Evolutionary conservation across 2,797 vertebrate species (phyloP).

Genomic region (Cyprinodon diabolis): DNA sequence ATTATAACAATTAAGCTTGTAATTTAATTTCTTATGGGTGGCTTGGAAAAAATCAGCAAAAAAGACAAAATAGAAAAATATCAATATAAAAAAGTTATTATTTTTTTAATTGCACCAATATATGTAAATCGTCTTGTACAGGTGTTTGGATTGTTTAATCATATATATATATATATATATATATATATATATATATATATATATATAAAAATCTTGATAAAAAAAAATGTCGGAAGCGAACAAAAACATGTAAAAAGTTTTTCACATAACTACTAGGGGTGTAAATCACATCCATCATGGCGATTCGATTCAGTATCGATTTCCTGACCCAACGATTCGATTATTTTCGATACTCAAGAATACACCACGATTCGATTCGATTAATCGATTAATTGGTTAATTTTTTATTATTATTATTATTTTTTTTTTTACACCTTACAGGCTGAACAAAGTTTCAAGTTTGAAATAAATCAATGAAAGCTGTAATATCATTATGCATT

Average conservation of each 20-base stretch:
- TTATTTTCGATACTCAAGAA: no score
- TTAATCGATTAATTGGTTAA: no score
- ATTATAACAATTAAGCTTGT: not conserved
- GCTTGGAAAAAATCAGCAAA: not conserved
- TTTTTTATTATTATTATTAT: no score
- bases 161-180: not conserved
- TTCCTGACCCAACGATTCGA: no score
- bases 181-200: not conserved
- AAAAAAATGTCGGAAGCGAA: not conserved
- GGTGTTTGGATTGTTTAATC: not conserved
- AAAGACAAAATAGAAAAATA: not conserved
- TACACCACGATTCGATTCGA: no score
- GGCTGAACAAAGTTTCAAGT: no score
- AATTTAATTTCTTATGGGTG: not conserved
- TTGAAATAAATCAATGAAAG: no score
- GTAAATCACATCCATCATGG: no score
- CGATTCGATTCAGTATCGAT: no score
- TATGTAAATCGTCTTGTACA: not conserved
- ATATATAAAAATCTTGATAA: not conserved
- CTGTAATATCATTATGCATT: no score
- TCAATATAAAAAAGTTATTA: not conserved
- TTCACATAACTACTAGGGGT: no score
- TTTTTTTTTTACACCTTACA: no score
- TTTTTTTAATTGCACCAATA: not conserved
- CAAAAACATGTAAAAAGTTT: not conserved